Evolutionary conservation across 2,888 invertebrate genomes (phyloP).

Genomic region (Melipona beecheii): DNA sequence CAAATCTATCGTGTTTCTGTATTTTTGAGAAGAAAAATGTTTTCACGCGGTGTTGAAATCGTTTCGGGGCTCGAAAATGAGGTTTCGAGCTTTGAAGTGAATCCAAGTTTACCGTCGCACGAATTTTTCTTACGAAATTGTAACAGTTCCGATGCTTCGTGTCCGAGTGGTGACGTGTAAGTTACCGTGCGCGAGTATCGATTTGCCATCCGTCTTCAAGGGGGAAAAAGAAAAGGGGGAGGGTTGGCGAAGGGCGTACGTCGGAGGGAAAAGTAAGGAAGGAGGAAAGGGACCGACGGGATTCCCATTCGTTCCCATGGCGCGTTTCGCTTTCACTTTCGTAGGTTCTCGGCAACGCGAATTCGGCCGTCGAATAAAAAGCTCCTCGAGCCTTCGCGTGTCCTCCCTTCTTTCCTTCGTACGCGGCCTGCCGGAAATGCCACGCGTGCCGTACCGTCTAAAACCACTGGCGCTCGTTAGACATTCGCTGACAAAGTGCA

Average conservation of each 20-base stretch:
- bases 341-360: constrained; percentile 36
- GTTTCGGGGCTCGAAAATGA: no score
- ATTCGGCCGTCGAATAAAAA: constrained; percentile 59
- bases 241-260: not conserved
- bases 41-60: no score
- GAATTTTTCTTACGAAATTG: no score
- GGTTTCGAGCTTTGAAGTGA: no score
- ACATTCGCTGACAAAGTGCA: constrained; percentile 46
- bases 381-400: constrained; percentile 28
- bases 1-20: no score
- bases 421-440: constrained; percentile 81
- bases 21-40: no score
- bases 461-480: constrained; percentile 69
- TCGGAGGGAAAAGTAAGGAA: not conserved
- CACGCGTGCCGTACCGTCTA: constrained; percentile 77
- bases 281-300: not conserved
- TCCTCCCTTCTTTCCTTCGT: constrained; percentile 23
- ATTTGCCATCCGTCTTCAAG: not conserved
- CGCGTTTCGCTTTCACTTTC: constrained; percentile 34
- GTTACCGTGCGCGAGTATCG: not conserved
- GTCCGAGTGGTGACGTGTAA: no score
- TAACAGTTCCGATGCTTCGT: no score
- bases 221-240: no score
- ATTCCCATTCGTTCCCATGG: constrained; percentile 20
- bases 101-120: no score